These are phyloP conservation scores for Parazoanthus atlanticus DNA, from an alignment of 92 coral and sea anemone species.

Conservation along the genomic window DNA sequence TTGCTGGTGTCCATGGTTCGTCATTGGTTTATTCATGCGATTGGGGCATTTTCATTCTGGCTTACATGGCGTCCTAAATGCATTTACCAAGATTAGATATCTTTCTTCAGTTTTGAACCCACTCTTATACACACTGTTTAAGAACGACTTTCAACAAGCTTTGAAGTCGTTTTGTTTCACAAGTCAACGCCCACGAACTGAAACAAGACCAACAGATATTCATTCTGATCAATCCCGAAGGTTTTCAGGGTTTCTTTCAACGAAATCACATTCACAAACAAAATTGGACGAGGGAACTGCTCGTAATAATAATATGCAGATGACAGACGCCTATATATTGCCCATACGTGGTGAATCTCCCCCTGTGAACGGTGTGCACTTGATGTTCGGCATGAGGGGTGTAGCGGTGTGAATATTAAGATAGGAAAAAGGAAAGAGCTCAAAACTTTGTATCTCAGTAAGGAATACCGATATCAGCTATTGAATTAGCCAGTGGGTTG, in stretches of 20 bases:
- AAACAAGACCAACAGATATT: neutral
- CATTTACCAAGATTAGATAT: conserved; percentile 2
- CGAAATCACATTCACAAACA: neutral
- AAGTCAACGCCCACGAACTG: neutral
- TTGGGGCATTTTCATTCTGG: neutral
- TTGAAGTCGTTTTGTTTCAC: neutral
- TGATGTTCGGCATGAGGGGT: neutral
- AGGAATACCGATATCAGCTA: too few species aligned
- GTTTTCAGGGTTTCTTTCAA: neutral
- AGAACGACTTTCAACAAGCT: conserved; percentile 23
- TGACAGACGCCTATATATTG: neutral
- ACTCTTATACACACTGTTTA: conserved; percentile 17
- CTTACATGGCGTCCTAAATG: neutral
- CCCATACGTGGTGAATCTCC: neutral
- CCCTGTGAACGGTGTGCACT: neutral
- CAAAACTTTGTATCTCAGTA: too few species aligned
- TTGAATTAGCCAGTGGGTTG: too few species aligned
- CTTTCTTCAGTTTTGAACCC: conserved; percentile 16
- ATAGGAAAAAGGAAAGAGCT: too few species aligned
- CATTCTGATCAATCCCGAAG: neutral
- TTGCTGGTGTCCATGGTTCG: conserved; percentile 25
- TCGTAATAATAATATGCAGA: too few species aligned
- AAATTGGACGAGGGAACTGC: neutral
- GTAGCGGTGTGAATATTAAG: neutral
- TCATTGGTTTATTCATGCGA: neutral